Percentiles rank a stretch among this genome's conserved stretches.
Conservation (phyloP, 2,797 vertebrate species). For the Tenualosa thibaudeaui region DNA sequence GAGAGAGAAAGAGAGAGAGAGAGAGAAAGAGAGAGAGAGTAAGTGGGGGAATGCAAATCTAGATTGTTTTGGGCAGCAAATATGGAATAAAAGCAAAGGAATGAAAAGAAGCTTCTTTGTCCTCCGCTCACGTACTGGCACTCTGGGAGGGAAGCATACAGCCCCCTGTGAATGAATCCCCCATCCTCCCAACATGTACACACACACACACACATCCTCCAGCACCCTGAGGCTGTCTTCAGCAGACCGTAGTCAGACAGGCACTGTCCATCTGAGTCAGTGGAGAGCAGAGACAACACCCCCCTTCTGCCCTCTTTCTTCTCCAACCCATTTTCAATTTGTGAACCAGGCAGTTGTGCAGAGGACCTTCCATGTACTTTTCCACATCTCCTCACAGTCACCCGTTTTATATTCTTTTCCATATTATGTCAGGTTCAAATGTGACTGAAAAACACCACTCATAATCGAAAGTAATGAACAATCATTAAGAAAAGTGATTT, state of each 20-base stretch:
- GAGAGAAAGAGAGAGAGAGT: not conserved
- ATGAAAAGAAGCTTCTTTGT: not conserved
- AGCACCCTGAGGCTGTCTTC: not conserved
- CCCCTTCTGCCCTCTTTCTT: not conserved
- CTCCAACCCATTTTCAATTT: no score
- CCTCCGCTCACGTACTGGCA: not conserved
- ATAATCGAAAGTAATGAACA: no score
- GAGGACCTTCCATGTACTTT: no score
- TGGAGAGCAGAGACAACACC: not conserved
- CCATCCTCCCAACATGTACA: no score
- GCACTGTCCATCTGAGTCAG: not conserved
- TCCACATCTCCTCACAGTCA: no score
- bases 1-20: not conserved
- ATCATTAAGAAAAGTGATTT: no score
- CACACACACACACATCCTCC: no score
- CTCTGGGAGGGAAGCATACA: not conserved
- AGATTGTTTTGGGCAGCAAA: not conserved
- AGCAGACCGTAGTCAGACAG: not conserved
- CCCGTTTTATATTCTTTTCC: no score
- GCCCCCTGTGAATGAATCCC: no score
- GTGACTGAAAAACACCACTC: no score
- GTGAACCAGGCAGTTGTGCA: no score
- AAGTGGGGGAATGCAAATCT: not conserved
- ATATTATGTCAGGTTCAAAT: no score
- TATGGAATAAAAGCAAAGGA: not conserved